Conservation (phyloP, 1,140 invertebrate species). For the Lycorma delicatula region DNA sequence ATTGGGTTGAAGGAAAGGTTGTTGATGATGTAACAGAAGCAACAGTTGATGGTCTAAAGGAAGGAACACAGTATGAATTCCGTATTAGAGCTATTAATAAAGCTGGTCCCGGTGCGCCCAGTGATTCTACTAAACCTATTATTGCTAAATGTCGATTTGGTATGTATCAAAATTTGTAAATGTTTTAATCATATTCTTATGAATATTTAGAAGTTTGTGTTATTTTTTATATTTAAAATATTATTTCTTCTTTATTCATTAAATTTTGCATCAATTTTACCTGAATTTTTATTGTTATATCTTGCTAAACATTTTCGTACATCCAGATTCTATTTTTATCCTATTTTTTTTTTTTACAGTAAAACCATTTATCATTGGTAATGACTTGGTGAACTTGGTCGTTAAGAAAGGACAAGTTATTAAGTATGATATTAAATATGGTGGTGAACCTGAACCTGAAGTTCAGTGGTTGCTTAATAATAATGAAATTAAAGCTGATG, state of each 20-base stretch:
- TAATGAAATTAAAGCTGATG: conserved; percentile 62
- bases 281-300: background rate
- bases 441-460: conserved; percentile 88
- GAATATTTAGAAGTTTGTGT: background rate
- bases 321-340: too few relatives aligned
- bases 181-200: background rate
- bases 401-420: conserved; percentile 92
- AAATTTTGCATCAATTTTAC: background rate
- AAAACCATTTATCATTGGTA: conserved; percentile 85
- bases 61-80: conserved; percentile 94
- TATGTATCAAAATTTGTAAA: conserved; percentile 27
- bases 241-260: background rate
- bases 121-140: conserved; percentile 88
- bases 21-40: conserved; percentile 63
- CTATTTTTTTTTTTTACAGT: conserved; percentile 45
- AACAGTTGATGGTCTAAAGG: conserved; percentile 83
- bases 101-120: conserved; percentile 89
- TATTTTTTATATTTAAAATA: background rate
- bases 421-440: conserved; percentile 88
- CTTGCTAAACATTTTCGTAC: too few relatives aligned
- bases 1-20: conserved; percentile 74
- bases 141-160: conserved; percentile 88
- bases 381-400: conserved; percentile 73
- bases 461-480: conserved; percentile 71
- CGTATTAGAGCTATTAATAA: conserved; percentile 92